Conservation (phyloP, 2,113 vertebrate genomes). For the Struthidea cinerea region DNA sequence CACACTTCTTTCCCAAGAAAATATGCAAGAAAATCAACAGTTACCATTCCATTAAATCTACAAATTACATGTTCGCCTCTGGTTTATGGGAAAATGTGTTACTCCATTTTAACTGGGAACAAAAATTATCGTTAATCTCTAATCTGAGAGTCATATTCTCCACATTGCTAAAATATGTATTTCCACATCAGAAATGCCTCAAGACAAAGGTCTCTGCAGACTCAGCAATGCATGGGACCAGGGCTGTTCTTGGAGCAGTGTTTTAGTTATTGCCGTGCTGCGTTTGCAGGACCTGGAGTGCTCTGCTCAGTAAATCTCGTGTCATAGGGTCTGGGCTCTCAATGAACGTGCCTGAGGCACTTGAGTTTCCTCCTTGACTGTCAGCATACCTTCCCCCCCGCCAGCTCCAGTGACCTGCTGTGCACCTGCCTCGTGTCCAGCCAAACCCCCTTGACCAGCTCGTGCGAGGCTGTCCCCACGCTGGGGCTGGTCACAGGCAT, state of each 20-base stretch:
- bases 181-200: neutral
- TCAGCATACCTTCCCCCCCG: accelerated
- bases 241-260: neutral
- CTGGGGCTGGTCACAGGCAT: neutral
- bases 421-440: neutral
- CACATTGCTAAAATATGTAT: neutral
- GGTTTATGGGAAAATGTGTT: neutral
- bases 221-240: accelerated
- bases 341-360: neutral
- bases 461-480: accelerated
- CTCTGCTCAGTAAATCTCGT: neutral
- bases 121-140: neutral
- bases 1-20: neutral
- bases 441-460: accelerated
- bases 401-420: neutral
- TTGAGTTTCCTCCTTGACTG: neutral
- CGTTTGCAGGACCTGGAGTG: neutral
- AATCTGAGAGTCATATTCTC: neutral
- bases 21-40: neutral
- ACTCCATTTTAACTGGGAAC: neutral
- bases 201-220: neutral
- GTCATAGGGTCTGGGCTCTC: neutral
- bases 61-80: neutral
- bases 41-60: neutral
- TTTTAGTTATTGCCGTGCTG: neutral